Percentiles rank a stretch among this genome's conserved stretches.
Conservation (phyloP, 2,888 invertebrate species). For the Microctonus hyperodae region DNA sequence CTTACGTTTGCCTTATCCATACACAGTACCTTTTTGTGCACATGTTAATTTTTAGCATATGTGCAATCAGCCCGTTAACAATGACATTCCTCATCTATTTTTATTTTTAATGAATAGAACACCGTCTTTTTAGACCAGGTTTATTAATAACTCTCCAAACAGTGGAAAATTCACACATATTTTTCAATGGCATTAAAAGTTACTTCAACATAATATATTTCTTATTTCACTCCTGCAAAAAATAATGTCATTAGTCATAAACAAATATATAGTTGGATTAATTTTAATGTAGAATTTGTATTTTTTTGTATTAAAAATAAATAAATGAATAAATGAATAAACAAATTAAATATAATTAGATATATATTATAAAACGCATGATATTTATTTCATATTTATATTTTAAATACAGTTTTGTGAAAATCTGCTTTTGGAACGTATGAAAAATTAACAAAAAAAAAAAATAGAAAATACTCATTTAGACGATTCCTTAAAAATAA, state of each 20-base stretch:
- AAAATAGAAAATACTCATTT: too few species aligned
- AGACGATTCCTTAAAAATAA: too few species aligned
- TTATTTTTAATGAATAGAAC: too few species aligned
- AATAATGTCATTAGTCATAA: constrained; percentile 34
- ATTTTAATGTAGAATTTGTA: constrained; percentile 38
- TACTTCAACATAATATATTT: background rate
- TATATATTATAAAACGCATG: background rate
- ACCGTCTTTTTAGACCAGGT: too few species aligned
- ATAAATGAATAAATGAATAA: constrained; percentile 37
- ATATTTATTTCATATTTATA: background rate
- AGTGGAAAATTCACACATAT: background rate
- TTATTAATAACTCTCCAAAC: too few species aligned
- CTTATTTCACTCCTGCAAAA: constrained; percentile 15
- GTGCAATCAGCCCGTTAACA: background rate
- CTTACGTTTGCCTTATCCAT: constrained; percentile 7
- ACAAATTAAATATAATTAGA: background rate
- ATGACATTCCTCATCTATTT: background rate
- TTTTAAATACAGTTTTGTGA: background rate
- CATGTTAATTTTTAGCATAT: constrained; percentile 32
- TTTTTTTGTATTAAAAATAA: constrained; percentile 39
- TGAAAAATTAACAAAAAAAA: background rate
- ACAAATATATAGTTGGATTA: constrained; percentile 34
- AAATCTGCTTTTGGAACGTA: background rate
- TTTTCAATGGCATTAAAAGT: constrained; percentile 12
- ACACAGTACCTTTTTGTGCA: constrained; percentile 23